A percentile compares a stretch with the other conserved stretches of the same genome.
These are phyloP conservation scores for Aphrophora alni DNA, from an alignment of 2,888 invertebrate genomes.

Conservation along the genomic window DNA sequence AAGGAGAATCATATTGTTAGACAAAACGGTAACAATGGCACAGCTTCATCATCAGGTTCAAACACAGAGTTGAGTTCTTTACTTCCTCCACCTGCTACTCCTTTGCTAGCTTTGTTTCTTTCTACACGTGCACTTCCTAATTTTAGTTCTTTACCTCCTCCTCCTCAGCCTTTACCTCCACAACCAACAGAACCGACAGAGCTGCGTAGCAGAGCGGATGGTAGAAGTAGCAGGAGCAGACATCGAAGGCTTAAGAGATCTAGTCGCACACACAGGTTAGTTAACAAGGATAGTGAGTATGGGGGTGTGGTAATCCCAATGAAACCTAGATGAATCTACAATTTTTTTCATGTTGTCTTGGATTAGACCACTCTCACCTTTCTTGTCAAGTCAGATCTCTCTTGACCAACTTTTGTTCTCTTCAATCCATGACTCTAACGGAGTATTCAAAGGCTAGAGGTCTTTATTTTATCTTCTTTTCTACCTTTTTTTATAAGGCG, in stretches of 20 bases:
- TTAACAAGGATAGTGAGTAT: no score
- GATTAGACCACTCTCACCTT: no score
- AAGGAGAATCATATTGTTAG: slow-evolving; percentile 48
- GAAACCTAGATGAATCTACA: no score
- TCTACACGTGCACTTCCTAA: slow-evolving; percentile 64
- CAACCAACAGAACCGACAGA: slow-evolving; percentile 41
- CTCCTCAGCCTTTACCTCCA: slow-evolving; percentile 41
- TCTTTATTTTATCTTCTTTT: no score
- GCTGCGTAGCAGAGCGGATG: slow-evolving; percentile 49
- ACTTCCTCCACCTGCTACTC: slow-evolving; percentile 64
- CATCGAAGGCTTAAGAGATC: slow-evolving; percentile 65
- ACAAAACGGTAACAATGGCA: slow-evolving; percentile 52
- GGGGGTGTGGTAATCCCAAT: not conserved
- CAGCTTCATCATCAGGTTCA: slow-evolving; percentile 63
- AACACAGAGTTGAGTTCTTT: slow-evolving; percentile 71
- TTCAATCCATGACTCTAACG: no score
- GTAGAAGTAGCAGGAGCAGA: slow-evolving; percentile 52
- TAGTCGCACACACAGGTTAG: slow-evolving; percentile 57
- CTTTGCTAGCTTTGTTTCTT: slow-evolving; percentile 68
- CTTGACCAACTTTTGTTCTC: no score
- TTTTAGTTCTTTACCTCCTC: slow-evolving; percentile 1
- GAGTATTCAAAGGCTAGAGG: no score
- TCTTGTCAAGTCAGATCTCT: no score
- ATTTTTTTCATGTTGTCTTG: no score
- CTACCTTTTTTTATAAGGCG: no score